Percentiles rank a stretch among this genome's conserved stretches.
Conservation (phyloP, 2,797 vertebrate species). For the Arnoldichthys spilopterus region DNA sequence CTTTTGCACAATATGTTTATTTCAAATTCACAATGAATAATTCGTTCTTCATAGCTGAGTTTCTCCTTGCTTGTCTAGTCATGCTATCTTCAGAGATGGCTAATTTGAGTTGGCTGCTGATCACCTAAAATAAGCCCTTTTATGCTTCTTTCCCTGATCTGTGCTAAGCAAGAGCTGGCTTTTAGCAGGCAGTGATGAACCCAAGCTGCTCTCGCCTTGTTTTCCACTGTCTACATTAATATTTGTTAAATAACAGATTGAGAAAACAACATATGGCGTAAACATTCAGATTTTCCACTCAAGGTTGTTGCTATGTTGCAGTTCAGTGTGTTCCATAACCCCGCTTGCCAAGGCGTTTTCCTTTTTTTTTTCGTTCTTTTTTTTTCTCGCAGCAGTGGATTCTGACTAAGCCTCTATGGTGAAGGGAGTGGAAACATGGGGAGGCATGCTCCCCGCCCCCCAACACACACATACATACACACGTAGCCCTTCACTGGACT, state of each 20-base stretch:
- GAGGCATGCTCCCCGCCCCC: constrained; percentile 28
- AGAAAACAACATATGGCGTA: constrained; percentile 78
- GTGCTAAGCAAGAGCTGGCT: constrained; percentile 67
- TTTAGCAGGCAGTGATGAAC: constrained; percentile 66
- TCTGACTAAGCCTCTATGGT: constrained; percentile 71
- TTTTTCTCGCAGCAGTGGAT: constrained; percentile 61
- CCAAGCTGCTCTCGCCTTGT: constrained; percentile 70
- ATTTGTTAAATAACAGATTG: constrained; percentile 71
- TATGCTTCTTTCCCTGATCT: constrained; percentile 65
- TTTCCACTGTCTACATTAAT: constrained; percentile 75
- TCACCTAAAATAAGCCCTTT: constrained; percentile 71
- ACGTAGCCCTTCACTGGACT: constrained; percentile 73
- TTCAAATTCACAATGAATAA: neutral
- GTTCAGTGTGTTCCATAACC: constrained; percentile 52
- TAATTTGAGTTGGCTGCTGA: constrained; percentile 74
- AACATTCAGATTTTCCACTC: constrained; percentile 70
- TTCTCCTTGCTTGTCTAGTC: constrained; percentile 63
- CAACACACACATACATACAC: neutral
- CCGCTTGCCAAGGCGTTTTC: constrained; percentile 59
- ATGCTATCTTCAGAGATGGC: constrained; percentile 70
- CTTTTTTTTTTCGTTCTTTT: constrained; percentile 20
- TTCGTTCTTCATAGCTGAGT: constrained; percentile 49
- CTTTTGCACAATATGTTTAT: constrained; percentile 33
- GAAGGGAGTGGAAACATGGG: constrained; percentile 60
- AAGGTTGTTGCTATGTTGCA: constrained; percentile 55